Evolutionary conservation across 1,140 invertebrate species (phyloP), one percentile per base, ranked within the genome.

Genomic region (Protaetia brevitarsis): DNA sequence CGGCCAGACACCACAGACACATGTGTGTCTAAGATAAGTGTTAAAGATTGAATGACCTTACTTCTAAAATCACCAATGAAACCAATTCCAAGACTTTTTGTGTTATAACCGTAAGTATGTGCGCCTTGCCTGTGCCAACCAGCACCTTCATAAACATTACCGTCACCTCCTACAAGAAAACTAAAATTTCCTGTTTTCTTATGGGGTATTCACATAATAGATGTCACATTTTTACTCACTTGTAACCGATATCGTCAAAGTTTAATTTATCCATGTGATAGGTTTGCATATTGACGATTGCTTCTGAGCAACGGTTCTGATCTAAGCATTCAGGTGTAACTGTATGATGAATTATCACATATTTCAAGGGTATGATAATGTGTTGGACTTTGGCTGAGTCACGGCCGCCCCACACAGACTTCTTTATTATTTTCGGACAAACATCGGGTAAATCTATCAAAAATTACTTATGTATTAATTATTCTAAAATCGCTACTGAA

Each of bases 111-210:
- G 0, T 71, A 69, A 0, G 85, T 81, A 69, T 88, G 85, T 0
- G 85, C 80, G 0, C 86, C 86, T 10, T 80, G 72, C 2, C 64
- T 65, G 13, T 81, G 77, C 85, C 86, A 88, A n/a, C 85, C 86
- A 41, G 86, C 77, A 2, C 84, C 89, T 74, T 84, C 85, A 76
- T 89, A 91, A 0, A 85, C 84, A 1, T 82, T 82, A 0, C 88
- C 88, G 74, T 91, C 89, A 13, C 88, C 88, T 0, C 89, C 91
- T 6, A 92, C 81, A 3, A 93, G 73, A 72, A 93, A 94, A 72
- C 87, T 92, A 70, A 5, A 79, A 75, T 8, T n/a, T 5, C 62
- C 69, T 66, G 41, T 8, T 2, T 34, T 34, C 13, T 8, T 6
- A 34, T n/a, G 5, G 13, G 13, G 13, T 34, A 34, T 11, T 34